A percentile compares a stretch with the other conserved stretches of the same genome.
phyloP scores from a whole-genome alignment of 2,797 vertebrate species.

The Hyperoplus lanceolatus region DNA sequence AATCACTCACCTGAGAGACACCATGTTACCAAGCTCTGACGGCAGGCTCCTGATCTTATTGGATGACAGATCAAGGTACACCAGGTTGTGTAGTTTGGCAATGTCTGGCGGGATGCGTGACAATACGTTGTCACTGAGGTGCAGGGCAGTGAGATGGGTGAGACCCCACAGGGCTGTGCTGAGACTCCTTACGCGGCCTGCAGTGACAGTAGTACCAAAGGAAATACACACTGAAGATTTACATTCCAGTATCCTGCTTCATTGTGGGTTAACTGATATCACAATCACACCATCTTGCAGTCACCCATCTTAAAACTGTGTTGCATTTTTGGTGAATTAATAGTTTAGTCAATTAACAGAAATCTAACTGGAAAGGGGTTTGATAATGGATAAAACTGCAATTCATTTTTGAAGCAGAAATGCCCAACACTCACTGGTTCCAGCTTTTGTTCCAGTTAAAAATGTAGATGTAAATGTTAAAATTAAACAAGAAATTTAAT shows the following conservation, averaged over 20 bases:
- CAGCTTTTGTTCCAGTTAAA: not conserved
- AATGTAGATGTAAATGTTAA: not conserved
- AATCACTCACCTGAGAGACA: slow-evolving; percentile 94
- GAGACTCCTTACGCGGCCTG: slow-evolving; percentile 96
- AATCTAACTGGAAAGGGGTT: not conserved
- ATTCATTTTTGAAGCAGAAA: not conserved
- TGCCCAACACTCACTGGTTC: not conserved
- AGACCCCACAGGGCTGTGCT: slow-evolving; percentile 96
- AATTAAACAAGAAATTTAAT: slow-evolving; percentile 1
- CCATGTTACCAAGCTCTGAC: slow-evolving; percentile 99
- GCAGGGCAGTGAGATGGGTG: slow-evolving; percentile 98
- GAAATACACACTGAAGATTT: slow-evolving; percentile 11
- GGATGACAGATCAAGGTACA: slow-evolving; percentile 98
- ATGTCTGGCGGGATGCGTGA: slow-evolving; percentile 99
- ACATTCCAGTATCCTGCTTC: not conserved
- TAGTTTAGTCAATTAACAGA: not conserved
- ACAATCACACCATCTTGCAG: not conserved
- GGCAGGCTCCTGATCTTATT: slow-evolving; percentile 99
- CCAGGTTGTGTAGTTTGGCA: slow-evolving; percentile 99
- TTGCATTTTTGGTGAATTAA: not conserved
- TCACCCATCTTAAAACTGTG: not conserved
- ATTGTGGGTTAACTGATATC: not conserved
- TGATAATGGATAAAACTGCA: not conserved
- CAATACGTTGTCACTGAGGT: slow-evolving; percentile 98
- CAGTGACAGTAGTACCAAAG: slow-evolving; percentile 9